Conservation (phyloP, 2,797 vertebrate genomes). For the Limosa lapponica region DNA sequence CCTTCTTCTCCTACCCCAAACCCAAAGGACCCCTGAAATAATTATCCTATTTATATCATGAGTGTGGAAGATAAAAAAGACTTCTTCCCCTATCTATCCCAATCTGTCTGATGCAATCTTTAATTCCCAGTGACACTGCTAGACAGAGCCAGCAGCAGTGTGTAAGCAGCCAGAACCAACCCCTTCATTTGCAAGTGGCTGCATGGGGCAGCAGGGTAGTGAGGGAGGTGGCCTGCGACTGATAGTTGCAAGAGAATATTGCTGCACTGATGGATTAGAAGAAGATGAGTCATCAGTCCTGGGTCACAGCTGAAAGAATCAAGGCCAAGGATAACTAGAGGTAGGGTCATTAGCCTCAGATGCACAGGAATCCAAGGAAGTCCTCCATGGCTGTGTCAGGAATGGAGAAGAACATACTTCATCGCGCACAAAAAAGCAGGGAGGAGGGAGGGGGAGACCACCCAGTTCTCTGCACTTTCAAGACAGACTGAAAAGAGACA, state of each 20-base stretch:
- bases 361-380: background rate
- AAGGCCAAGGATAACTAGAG: background rate
- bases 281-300: background rate
- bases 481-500: background rate
- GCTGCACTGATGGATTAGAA: background rate
- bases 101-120: background rate
- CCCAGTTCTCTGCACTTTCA: background rate
- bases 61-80: background rate
- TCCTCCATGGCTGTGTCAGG: rapidly evolving
- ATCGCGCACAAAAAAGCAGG: background rate
- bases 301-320: background rate
- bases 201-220: rapidly evolving
- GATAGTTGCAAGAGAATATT: background rate
- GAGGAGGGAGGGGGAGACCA: background rate
- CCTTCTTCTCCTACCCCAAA: rapidly evolving
- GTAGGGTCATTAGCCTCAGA: background rate
- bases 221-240: rapidly evolving
- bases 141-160: rapidly evolving
- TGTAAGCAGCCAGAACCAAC: background rate
- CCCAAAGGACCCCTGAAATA: background rate
- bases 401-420: rapidly evolving
- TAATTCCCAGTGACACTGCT: background rate
- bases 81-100: background rate
- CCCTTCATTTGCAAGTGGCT: background rate
- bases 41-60: background rate